Conservation (phyloP, 2,888 invertebrate genomes). For the Nephrotoma flavescens region DNA sequence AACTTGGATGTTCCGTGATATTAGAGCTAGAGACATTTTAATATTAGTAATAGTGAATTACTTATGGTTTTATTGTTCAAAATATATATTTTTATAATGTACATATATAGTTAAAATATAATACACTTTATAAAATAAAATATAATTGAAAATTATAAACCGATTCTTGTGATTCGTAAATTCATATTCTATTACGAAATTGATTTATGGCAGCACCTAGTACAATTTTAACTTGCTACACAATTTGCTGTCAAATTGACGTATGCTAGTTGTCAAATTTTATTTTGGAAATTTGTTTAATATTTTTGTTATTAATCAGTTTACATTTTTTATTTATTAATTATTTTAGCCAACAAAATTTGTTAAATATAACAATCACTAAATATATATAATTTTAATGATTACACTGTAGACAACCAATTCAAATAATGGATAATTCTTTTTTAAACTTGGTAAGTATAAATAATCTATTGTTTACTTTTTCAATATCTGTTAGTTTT, state of each 20-base stretch:
- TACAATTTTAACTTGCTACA: neutral
- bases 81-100: neutral
- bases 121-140: neutral
- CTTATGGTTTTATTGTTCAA: neutral
- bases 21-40: neutral
- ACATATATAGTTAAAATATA: neutral
- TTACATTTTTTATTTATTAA: neutral
- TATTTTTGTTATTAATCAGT: neutral
- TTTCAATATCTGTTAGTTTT: neutral
- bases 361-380: neutral
- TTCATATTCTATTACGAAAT: neutral
- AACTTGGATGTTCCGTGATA: neutral
- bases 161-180: neutral
- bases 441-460: slow-evolving; percentile 26
- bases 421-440: slow-evolving; percentile 24
- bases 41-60: neutral
- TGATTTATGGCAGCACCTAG: neutral
- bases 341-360: neutral
- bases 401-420: neutral
- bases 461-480: neutral
- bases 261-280: neutral
- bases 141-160: neutral
- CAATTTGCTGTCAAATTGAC: neutral
- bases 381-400: neutral
- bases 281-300: neutral